Conservation (phyloP, 2,888 invertebrate species). For the Erebia epiphron region DNA sequence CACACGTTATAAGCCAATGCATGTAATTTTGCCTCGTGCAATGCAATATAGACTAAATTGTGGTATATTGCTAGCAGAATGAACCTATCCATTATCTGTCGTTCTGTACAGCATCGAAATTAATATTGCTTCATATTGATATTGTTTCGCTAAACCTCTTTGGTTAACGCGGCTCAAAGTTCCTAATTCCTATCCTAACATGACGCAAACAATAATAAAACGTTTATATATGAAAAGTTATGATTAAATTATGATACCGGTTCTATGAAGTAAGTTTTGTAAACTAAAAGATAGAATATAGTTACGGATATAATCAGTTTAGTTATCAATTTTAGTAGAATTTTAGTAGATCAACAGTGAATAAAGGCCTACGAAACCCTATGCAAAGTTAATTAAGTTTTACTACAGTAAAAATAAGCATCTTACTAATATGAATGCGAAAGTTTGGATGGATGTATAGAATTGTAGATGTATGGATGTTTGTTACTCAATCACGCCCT, state of each 20-base stretch:
- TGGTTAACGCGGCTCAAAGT: neutral
- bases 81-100: neutral
- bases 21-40: too few relatives aligned
- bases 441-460: too few relatives aligned
- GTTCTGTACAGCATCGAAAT: neutral
- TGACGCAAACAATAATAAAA: neutral
- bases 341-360: neutral
- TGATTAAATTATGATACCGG: conserved; percentile 4
- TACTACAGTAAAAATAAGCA: too few relatives aligned
- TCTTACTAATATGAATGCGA: too few relatives aligned
- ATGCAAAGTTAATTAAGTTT: too few relatives aligned
- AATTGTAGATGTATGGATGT: too few relatives aligned
- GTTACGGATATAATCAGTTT: neutral
- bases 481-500: too few relatives aligned
- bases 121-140: neutral
- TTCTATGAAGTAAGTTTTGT: neutral
- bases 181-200: too few relatives aligned
- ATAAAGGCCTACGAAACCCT: too few relatives aligned
- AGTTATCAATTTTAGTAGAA: neutral
- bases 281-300: neutral
- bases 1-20: too few relatives aligned
- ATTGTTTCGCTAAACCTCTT: neutral
- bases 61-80: too few relatives aligned
- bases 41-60: too few relatives aligned
- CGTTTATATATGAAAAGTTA: neutral